These are phyloP conservation scores for Protaetia brevitarsis DNA, from an alignment of 1,140 invertebrate species.

Conservation along the genomic window DNA sequence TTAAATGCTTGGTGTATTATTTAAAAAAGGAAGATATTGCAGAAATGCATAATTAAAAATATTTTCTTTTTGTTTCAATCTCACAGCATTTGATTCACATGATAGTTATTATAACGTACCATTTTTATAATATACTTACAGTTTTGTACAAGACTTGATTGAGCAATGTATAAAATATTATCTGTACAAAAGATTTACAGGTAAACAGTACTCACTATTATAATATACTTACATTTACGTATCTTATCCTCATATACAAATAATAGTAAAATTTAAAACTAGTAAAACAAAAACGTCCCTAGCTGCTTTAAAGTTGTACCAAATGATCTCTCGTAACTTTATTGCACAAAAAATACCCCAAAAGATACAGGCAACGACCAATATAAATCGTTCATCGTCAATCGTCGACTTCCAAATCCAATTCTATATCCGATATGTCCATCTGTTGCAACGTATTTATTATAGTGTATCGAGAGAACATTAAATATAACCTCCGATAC, in stretches of 20 bases:
- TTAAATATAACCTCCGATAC: constrained; percentile 86
- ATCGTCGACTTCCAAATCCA: constrained; percentile 72
- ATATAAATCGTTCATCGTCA: constrained; percentile 22
- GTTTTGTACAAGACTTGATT: constrained; percentile 13
- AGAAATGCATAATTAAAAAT: no score
- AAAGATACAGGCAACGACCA: background rate
- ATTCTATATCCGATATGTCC: constrained; percentile 66
- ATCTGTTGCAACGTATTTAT: constrained; percentile 81
- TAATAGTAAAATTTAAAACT: background rate
- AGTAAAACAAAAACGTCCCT: background rate
- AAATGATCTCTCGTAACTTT: background rate
- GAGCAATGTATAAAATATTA: constrained; percentile 18
- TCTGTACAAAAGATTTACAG: constrained; percentile 11
- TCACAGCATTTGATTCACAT: no score
- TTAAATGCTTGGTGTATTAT: no score
- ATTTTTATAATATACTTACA: no score
- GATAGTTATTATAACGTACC: no score
- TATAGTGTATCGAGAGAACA: constrained; percentile 87
- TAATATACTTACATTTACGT: background rate
- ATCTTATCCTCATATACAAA: background rate
- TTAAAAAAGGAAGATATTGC: no score
- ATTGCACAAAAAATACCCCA: background rate
- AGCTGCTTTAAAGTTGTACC: no score
- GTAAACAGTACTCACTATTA: background rate
- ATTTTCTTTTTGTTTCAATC: no score